Conservation (phyloP, 2,797 vertebrate species). For the Enteromius thamalakanensis region DNA sequence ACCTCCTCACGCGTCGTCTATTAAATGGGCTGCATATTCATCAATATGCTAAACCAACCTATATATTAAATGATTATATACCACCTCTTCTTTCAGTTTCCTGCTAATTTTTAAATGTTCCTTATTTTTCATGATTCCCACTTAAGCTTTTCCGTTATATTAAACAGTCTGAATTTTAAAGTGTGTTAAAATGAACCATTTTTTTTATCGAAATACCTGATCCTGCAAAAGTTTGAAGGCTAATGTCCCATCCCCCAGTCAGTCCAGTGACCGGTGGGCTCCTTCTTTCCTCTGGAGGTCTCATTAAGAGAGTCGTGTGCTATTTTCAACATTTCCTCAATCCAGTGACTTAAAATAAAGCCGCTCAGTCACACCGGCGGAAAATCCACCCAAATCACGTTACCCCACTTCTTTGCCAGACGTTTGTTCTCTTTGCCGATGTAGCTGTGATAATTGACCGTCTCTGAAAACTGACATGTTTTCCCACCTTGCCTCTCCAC, state of each 20-base stretch:
- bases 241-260: constrained; percentile 65
- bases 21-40: not conserved
- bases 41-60: not conserved
- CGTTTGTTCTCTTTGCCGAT: constrained; percentile 78
- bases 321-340: constrained; percentile 84
- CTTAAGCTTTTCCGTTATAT: not conserved
- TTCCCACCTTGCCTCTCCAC: constrained; percentile 26
- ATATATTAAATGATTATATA: not conserved
- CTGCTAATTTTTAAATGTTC: not conserved
- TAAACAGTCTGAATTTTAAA: not conserved
- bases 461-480: constrained; percentile 21
- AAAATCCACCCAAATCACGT: constrained; percentile 75
- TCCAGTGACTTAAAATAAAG: constrained; percentile 82
- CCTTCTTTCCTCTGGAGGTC: constrained; percentile 78
- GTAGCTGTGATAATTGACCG: constrained; percentile 62
- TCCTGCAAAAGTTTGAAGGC: constrained; percentile 33
- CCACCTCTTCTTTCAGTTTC: not conserved
- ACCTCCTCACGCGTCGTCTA: not conserved
- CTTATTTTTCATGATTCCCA: not conserved
- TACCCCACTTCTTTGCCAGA: constrained; percentile 72
- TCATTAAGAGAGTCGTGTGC: constrained; percentile 81
- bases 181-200: not conserved
- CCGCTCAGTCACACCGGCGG: constrained; percentile 77
- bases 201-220: constrained; percentile 31
- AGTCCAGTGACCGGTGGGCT: constrained; percentile 62